A percentile compares a stretch with the other conserved stretches of the same genome.
phyloP scores from a whole-genome alignment of 2,888 invertebrate species.

The Anagyrus pseudococci region DNA sequence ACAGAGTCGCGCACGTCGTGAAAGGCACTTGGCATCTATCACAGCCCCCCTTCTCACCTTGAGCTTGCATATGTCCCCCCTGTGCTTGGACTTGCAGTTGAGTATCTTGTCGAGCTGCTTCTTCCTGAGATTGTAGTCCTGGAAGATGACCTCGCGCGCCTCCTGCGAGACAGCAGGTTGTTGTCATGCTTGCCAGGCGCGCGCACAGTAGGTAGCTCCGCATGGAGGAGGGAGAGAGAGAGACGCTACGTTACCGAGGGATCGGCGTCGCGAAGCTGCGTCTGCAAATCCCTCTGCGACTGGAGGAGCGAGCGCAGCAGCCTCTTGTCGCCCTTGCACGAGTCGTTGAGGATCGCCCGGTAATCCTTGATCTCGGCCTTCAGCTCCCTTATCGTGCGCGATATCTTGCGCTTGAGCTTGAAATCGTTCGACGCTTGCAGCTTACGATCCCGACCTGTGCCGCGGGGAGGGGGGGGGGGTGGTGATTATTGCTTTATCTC shows the following conservation, averaged over 20 bases:
- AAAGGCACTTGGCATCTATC: no score
- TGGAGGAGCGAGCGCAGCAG: conserved; percentile 67
- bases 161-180: conserved; percentile 57
- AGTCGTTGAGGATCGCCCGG: conserved; percentile 67
- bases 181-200: no score
- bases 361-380: conserved; percentile 66
- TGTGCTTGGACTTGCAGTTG: conserved; percentile 68
- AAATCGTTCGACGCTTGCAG: conserved; percentile 68
- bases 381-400: conserved; percentile 67
- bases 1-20: no score
- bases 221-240: no score
- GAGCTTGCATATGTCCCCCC: conserved; percentile 65
- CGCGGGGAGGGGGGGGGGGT: no score
- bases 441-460: conserved; percentile 68
- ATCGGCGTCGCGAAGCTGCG: conserved; percentile 64
- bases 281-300: conserved; percentile 67
- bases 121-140: conserved; percentile 70
- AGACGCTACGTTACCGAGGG: conserved; percentile 51
- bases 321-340: conserved; percentile 69
- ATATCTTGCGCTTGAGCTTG: conserved; percentile 63
- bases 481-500: no score
- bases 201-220: no score
- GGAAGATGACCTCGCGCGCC: conserved; percentile 68
- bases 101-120: conserved; percentile 69
- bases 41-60: conserved; percentile 61